phyloP scores from a whole-genome alignment of 2,113 vertebrate species.

The Apeltes quadracus region DNA sequence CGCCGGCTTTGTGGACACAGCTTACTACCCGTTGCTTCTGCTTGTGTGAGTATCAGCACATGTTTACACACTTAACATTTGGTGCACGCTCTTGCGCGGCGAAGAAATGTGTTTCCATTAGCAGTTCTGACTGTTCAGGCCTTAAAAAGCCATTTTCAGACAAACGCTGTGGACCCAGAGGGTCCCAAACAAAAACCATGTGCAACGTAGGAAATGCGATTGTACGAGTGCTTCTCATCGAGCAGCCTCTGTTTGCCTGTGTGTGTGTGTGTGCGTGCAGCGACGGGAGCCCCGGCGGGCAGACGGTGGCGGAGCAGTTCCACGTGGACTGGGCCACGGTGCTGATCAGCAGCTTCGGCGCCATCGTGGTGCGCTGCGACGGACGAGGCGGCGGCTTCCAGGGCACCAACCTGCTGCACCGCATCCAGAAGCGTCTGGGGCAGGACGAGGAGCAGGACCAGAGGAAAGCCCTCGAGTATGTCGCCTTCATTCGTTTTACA shows the following conservation, averaged over 20 bases:
- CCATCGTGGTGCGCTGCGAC: conserved; percentile 87
- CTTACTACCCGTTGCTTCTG: conserved; percentile 91
- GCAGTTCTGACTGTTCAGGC: not conserved
- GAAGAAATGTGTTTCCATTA: not conserved
- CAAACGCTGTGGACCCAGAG: not conserved
- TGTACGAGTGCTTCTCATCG: not conserved
- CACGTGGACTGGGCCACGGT: conserved; percentile 89
- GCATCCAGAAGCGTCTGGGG: conserved; percentile 87
- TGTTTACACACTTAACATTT: not conserved
- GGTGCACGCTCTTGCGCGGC: not conserved
- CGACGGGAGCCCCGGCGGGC: conserved; percentile 89
- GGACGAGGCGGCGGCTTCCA: conserved; percentile 93
- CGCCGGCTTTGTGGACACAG: conserved; percentile 85
- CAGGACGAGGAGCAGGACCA: conserved; percentile 90
- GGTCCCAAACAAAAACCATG: not conserved
- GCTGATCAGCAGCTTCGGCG: conserved; percentile 90
- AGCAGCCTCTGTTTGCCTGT: not conserved
- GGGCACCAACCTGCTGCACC: conserved; percentile 91
- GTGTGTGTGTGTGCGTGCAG: conserved; percentile 49
- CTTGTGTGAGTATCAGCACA: conserved; percentile 86
- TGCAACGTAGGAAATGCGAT: not conserved
- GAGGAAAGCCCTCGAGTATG: conserved; percentile 86
- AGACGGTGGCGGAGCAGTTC: conserved; percentile 89
- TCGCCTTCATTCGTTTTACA: not conserved
- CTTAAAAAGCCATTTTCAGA: not conserved